phyloP scores from a whole-genome alignment of 2,797 vertebrate species.

The Acrocephalus scirpaceus region DNA sequence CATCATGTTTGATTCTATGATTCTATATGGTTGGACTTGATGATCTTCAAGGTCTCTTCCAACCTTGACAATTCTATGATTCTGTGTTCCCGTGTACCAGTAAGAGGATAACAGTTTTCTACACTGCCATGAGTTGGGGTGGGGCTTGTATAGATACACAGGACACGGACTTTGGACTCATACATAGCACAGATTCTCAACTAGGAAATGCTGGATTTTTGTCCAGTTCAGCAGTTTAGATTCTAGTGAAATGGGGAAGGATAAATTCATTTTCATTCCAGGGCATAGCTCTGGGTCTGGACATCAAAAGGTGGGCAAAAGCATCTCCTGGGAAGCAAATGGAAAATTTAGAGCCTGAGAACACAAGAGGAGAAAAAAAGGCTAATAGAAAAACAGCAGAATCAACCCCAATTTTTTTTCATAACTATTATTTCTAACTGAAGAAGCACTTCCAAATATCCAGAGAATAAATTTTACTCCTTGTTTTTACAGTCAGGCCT shows the following conservation, averaged over 20 bases:
- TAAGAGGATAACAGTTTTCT: not conserved
- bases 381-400: fast-evolving
- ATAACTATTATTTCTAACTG: not conserved
- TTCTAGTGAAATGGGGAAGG: not conserved
- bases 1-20: not conserved
- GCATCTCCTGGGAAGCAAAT: not conserved
- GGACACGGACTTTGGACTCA: fast-evolving
- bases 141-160: not conserved
- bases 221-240: not conserved
- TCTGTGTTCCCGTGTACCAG: not conserved
- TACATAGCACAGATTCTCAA: fast-evolving
- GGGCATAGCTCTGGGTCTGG: not conserved
- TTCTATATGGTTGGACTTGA: not conserved
- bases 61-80: not conserved
- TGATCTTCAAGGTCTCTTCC: not conserved
- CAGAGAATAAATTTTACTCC: too few species aligned
- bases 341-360: not conserved
- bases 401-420: not conserved
- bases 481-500: fast-evolving
- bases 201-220: too few species aligned
- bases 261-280: not conserved
- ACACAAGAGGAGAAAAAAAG: not conserved
- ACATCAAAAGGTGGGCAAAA: not conserved
- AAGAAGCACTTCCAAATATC: not conserved
- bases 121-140: not conserved